These are phyloP conservation scores for Pollenia labialis DNA, from an alignment of 2,888 invertebrate genomes.

Conservation along the genomic window DNA sequence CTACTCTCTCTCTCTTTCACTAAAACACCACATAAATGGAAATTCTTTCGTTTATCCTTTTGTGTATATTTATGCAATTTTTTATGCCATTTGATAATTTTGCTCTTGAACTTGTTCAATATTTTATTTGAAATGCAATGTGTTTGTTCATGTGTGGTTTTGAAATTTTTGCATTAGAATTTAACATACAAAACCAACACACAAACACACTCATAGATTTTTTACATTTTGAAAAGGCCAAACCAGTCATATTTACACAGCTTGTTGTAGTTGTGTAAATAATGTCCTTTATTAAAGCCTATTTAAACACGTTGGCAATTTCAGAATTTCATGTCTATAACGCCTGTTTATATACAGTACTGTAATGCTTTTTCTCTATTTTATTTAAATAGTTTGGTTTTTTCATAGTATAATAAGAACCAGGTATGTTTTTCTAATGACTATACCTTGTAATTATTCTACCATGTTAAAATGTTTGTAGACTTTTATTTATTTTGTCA, in stretches of 20 bases:
- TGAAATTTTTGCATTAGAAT: slow-evolving; percentile 3
- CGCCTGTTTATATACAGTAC: neutral
- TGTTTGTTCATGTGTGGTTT: slow-evolving; percentile 24
- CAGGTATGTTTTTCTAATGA: too few species aligned
- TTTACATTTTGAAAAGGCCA: neutral
- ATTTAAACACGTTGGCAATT: slow-evolving; percentile 21
- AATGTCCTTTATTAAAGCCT: slow-evolving; percentile 32
- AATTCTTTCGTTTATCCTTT: slow-evolving; percentile 9
- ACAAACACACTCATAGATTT: neutral
- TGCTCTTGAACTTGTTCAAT: slow-evolving; percentile 63
- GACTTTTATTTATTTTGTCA: slow-evolving; percentile 2
- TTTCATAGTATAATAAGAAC: too few species aligned
- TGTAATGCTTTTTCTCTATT: slow-evolving; percentile 13
- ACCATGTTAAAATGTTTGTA: neutral
- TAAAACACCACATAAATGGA: neutral
- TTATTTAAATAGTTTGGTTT: slow-evolving; percentile 9
- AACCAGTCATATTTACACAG: slow-evolving; percentile 29
- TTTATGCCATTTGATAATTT: slow-evolving; percentile 31
- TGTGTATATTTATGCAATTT: neutral
- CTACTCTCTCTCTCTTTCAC: too few species aligned
- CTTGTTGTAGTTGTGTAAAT: slow-evolving; percentile 18
- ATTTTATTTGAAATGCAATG: slow-evolving; percentile 31
- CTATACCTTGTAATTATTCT: too few species aligned
- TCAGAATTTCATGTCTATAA: neutral
- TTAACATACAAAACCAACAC: neutral